Percentiles rank a stretch among this genome's conserved stretches.
Conservation (phyloP, 1,140 invertebrate genomes). For the Lucilia sericata region DNA sequence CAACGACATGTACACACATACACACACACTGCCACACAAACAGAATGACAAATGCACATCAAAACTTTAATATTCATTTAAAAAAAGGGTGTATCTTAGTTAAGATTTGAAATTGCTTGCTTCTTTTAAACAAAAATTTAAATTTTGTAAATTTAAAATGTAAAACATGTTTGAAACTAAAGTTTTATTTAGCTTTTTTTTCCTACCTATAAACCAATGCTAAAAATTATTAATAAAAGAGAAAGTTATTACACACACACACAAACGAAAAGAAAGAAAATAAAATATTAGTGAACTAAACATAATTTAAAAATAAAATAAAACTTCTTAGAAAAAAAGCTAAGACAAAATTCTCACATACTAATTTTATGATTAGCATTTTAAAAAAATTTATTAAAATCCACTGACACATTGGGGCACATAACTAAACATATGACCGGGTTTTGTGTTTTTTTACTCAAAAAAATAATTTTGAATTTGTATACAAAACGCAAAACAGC, state of each 20-base stretch:
- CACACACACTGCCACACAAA: background rate
- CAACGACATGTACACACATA: no score
- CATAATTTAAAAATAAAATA: background rate
- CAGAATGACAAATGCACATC: background rate
- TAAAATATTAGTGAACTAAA: background rate
- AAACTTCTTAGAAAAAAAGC: background rate
- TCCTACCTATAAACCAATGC: background rate
- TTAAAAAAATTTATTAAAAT: background rate
- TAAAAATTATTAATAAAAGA: conserved; percentile 7
- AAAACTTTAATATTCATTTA: background rate
- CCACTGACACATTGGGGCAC: no score
- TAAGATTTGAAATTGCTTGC: no score
- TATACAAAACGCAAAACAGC: no score
- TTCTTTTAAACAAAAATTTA: background rate
- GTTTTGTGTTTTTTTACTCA: no score
- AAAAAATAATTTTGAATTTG: no score
- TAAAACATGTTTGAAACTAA: background rate
- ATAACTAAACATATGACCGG: no score
- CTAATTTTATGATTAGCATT: background rate
- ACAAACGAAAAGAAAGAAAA: background rate
- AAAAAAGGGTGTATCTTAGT: background rate
- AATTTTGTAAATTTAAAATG: background rate
- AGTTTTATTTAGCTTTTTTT: background rate
- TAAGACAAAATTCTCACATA: background rate
- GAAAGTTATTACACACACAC: background rate